Evolutionary conservation across 2,113 vertebrate species (phyloP).

Genomic region (Esox niger): DNA sequence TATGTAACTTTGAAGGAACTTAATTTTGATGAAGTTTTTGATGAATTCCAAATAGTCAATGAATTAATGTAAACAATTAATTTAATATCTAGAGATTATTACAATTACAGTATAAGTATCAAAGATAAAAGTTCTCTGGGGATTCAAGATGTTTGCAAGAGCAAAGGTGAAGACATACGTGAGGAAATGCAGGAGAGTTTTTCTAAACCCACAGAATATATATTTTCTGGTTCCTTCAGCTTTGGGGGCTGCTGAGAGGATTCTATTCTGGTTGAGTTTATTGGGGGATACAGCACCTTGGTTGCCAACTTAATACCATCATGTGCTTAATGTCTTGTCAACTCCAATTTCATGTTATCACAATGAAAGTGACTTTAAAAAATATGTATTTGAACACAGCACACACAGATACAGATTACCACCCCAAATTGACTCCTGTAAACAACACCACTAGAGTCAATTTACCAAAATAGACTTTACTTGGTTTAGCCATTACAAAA

Average conservation of each 20-base stretch:
- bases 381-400: neutral
- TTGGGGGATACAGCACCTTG: conserved; percentile 35
- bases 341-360: neutral
- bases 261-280: conserved; percentile 59
- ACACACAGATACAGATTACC: neutral
- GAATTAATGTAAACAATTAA: too few species aligned
- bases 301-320: conserved; percentile 12
- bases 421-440: neutral
- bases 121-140: too few species aligned
- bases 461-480: neutral
- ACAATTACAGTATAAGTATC: too few species aligned
- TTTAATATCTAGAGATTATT: too few species aligned
- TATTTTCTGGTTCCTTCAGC: too few species aligned
- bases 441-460: neutral
- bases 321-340: neutral
- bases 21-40: too few species aligned
- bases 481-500: neutral
- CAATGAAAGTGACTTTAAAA: neutral
- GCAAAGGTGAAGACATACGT: too few species aligned
- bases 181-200: too few species aligned
- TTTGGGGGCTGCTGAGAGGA: conserved; percentile 62
- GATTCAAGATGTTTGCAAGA: too few species aligned
- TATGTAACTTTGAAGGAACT: too few species aligned
- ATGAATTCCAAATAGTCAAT: too few species aligned
- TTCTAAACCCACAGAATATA: too few species aligned